These are phyloP conservation scores for Epizoanthus scotinus DNA, from an alignment of 92 coral and sea anemone genomes.

Conservation along the genomic window DNA sequence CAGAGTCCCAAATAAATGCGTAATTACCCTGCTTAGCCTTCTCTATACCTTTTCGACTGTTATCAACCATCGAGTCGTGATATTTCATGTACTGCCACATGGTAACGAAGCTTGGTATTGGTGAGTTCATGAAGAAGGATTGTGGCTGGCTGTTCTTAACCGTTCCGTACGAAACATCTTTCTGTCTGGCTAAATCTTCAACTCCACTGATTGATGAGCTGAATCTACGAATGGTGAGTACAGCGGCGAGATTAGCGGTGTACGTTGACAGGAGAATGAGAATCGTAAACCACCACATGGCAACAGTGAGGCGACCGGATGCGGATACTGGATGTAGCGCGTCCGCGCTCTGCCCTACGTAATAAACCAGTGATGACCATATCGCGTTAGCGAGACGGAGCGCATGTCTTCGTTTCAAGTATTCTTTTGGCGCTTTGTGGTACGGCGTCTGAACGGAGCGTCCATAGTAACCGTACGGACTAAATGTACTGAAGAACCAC, in stretches of 20 bases:
- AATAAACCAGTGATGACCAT: constrained; percentile 78
- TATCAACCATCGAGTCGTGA: constrained; percentile 61
- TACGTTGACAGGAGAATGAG: constrained; percentile 78
- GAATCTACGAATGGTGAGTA: constrained; percentile 73
- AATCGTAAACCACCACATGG: constrained; percentile 89
- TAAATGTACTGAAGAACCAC: constrained; percentile 85
- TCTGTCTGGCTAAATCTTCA: constrained; percentile 82
- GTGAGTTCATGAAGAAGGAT: constrained; percentile 70
- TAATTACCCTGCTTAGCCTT: constrained; percentile 62
- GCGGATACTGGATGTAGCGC: constrained; percentile 77
- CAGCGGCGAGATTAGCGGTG: constrained; percentile 91
- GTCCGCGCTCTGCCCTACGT: constrained; percentile 86
- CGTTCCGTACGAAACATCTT: constrained; percentile 77
- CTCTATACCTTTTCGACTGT: constrained; percentile 62
- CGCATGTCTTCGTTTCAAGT: constrained; percentile 70
- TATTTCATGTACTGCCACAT: constrained; percentile 95
- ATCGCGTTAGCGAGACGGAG: constrained; percentile 63
- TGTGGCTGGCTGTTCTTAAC: constrained; percentile 80
- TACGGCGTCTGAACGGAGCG: constrained; percentile 77
- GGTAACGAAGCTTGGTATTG: constrained; percentile 71
- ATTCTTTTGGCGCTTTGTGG: constrained; percentile 60
- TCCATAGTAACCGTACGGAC: constrained; percentile 92
- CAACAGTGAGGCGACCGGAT: constrained; percentile 82
- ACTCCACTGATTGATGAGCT: constrained; percentile 67
- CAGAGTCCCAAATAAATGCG: constrained; percentile 95